Evolutionary conservation across 2,113 vertebrate genomes (phyloP).

Genomic region (Miniopterus natalensis): DNA sequence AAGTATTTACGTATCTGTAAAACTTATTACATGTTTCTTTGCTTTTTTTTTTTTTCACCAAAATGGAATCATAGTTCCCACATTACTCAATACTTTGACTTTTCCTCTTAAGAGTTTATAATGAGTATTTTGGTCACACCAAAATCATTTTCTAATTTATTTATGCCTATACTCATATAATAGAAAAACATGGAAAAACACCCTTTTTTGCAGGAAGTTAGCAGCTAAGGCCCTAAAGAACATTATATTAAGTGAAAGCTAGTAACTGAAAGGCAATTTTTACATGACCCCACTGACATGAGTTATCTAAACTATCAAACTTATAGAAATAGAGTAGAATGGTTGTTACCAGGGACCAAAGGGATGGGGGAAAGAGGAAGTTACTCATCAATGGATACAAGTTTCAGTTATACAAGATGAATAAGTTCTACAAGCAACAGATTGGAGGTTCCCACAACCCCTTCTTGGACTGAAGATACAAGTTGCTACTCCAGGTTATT

Average conservation of each 20-base stretch:
- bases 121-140: not conserved
- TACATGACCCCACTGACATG: not conserved
- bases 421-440: not conserved
- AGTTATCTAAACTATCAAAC: not conserved
- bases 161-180: not conserved
- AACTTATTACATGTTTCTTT: not conserved
- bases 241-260: not conserved
- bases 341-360: not conserved
- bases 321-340: not conserved
- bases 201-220: not conserved
- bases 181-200: not conserved
- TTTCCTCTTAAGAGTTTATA: not conserved
- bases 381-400: not conserved
- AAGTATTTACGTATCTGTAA: not conserved
- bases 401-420: not conserved
- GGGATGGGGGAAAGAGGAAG: not conserved
- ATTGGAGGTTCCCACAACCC: not conserved
- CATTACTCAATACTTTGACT: not conserved
- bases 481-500: not conserved
- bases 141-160: not conserved
- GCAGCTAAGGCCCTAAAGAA: not conserved
- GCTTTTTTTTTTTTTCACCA: not conserved
- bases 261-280: not conserved
- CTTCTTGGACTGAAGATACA: not conserved
- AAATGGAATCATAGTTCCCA: not conserved